phyloP scores from a whole-genome alignment of 2,797 vertebrate species.

The Melopsittacus undulatus region DNA sequence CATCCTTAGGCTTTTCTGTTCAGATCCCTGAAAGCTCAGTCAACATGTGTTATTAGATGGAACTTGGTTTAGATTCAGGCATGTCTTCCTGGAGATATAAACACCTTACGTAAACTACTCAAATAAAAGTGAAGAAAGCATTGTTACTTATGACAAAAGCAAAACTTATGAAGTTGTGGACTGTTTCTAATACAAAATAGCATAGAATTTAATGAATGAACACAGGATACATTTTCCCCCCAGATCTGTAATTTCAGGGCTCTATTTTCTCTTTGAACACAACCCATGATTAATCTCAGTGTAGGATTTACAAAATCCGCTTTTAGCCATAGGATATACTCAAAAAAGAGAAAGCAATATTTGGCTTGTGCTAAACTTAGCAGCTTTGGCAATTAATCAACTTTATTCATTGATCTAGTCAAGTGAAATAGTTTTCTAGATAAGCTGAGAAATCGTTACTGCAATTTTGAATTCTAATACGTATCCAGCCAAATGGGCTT shows the following conservation, averaged over 20 bases:
- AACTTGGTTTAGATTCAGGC: background rate
- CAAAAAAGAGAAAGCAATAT: slow-evolving; percentile 9
- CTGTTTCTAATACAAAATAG: background rate
- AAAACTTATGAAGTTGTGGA: background rate
- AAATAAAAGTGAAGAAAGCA: background rate
- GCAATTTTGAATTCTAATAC: background rate
- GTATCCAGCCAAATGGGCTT: background rate
- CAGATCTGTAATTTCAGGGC: slow-evolving; percentile 22
- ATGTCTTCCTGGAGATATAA: background rate
- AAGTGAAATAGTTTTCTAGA: background rate
- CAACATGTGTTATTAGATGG: background rate
- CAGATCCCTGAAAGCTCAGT: background rate
- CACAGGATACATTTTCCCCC: background rate
- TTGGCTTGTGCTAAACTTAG: slow-evolving; percentile 25
- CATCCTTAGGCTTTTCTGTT: background rate
- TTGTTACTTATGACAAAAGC: background rate
- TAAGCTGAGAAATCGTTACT: background rate
- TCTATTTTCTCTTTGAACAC: slow-evolving; percentile 43
- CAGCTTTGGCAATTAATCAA: slow-evolving; percentile 27
- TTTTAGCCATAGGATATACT: slow-evolving; percentile 22
- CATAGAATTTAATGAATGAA: background rate
- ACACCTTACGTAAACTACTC: background rate
- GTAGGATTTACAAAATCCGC: slow-evolving; percentile 58
- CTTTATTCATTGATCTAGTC: slow-evolving; percentile 5
- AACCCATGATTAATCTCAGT: slow-evolving; percentile 35